Base-by-base conservation (phyloP, 2,888 invertebrate species). In the Philereme vetulata region DNA sequence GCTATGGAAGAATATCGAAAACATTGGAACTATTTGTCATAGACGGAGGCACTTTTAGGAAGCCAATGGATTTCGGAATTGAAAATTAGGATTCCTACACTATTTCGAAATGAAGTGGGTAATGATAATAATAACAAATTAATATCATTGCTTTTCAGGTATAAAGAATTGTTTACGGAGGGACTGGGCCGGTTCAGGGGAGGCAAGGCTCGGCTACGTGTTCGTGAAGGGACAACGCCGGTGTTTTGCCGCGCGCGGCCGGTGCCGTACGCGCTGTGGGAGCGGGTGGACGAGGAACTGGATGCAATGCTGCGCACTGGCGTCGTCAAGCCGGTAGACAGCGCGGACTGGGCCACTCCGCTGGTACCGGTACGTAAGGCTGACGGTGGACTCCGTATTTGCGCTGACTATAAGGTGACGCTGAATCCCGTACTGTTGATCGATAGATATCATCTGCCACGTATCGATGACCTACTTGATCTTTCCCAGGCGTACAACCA, bases 171-270 rank as follows among this genome's bases (percentile, higher is more conserved):
- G 4, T 51, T 51, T 11, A 34, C 33, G 33, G 72, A 2, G 43
- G 61, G 32, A 67, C 46, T 54, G 56, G 56, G 56, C 4, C 44
- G 56, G 46, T 56, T 36, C 51, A 70, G 52, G 21, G 72, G 71
- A 5, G 69, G 68, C 46, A 49, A 32, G 52, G 70, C 62, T 9
- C 35, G 32, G 32, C 56, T 73, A 44, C 48, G 58, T 0, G 49
- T 72, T 52, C 70, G 70, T 5, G 66, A 62, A 48, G 71, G 65
- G 0, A 70, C 67, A n/a, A 33, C 32, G 10, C 70, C n/a, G n/a
- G n/a, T n/a, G n/a, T n/a, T n/a, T n/a, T n/a, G n/a, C n/a, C n/a
- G n/a, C n/a, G n/a, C n/a, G 57, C 65, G 70, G 21, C 66, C 68
- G 36, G 8, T 71, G 58, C 70, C 69, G 33, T 70, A 60, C 40